Base-by-base conservation (phyloP, 1,140 invertebrate genomes). In the Dinoponera quadriceps region DNA sequence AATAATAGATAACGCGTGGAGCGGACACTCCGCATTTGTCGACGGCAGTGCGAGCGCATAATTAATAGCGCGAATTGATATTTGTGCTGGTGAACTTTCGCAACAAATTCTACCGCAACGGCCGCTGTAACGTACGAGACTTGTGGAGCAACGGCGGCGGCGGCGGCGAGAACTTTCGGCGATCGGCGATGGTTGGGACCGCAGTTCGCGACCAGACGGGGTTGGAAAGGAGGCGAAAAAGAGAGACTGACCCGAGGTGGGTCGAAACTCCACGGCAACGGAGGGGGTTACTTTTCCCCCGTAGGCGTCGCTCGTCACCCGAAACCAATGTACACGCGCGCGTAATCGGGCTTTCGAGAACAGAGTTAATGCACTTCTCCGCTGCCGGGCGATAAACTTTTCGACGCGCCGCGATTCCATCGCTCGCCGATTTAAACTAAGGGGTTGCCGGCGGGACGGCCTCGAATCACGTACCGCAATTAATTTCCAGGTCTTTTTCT, bases 331-430 rank as follows among this genome's bases (percentile, higher is more conserved):
- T 69, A 51, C 27, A 77, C 55, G 38, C 51, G 59, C 51, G 72
- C 49, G 72, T 29, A 55, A 75, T 75, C 49, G 3, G 16, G 59
- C 82, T 84, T 84, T 77, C 55, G 85, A 74, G 66, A 62, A 57
- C 66, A 13, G 27, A 78, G 77, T 85, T 88, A 87, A 87, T 85
- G 87, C 83, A 78, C 72, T 85, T 87, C 77, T 65, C 5, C 1
- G 82, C 82, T 83, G 68, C 60, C 73, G 60, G 69, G 27, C 49
- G 83, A 87, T 87, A 88, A 88, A 88, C 73, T 88, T 88, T 82
- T 85, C 87, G 80, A 44, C 86, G 74, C 44, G 44, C 59, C 49
- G 22, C 57, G n/a, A 73, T 74, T 72, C 59, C 72, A n/a, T 13
- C 44, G 75, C 51, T 14, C 68, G 48, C n/a, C 63, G 82, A 84